These are phyloP conservation scores for Lamprotornis superbus DNA, from an alignment of 2,113 vertebrate genomes.

Conservation along the genomic window DNA sequence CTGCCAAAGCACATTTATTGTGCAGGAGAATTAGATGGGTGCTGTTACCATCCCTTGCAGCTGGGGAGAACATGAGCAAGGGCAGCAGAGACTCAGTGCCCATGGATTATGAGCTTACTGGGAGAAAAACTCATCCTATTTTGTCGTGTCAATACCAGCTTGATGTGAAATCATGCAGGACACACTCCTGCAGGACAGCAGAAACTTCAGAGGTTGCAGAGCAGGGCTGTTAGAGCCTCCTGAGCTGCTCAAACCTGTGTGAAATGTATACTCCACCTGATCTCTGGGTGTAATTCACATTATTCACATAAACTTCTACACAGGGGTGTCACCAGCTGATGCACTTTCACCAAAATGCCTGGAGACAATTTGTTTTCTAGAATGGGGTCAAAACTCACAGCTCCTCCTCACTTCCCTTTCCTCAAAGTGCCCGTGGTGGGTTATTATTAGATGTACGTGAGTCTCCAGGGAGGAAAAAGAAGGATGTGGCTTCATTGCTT, in stretches of 20 bases:
- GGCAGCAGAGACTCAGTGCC: neutral
- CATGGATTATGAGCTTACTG: rapidly evolving
- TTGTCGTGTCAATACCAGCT: neutral
- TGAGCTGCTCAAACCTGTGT: rapidly evolving
- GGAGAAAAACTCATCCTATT: neutral
- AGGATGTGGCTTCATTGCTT: neutral
- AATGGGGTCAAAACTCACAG: neutral
- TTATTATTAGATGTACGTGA: neutral
- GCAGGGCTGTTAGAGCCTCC: neutral
- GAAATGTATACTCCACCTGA: neutral
- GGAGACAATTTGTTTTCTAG: neutral
- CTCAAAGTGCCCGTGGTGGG: neutral
- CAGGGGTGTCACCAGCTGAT: neutral
- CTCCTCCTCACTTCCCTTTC: neutral
- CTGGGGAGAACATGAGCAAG: neutral
- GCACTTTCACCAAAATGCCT: neutral
- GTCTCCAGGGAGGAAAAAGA: neutral
- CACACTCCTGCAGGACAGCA: neutral
- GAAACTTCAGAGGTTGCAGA: neutral
- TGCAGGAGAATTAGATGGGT: neutral
- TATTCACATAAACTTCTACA: neutral
- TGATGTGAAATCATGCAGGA: neutral
- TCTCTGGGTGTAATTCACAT: neutral
- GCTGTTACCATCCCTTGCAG: neutral
- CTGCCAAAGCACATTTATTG: neutral